Percentiles rank a stretch among this genome's conserved stretches.
phyloP scores from a whole-genome alignment of 2,888 invertebrate genomes.

The Lamellibrachia satsuma region DNA sequence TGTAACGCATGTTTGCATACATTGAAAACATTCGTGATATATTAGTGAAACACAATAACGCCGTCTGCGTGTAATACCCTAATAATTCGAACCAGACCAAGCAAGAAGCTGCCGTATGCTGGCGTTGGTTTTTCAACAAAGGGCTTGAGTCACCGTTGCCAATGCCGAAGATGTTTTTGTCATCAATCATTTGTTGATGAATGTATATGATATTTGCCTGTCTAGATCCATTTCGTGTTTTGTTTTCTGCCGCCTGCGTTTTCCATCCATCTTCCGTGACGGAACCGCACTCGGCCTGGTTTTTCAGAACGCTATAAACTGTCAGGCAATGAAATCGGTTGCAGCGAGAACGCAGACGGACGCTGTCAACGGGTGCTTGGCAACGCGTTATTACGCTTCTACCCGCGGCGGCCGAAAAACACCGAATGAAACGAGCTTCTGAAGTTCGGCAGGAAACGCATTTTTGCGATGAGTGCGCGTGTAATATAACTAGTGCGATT shows the following conservation, averaged over 20 bases:
- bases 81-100: background rate
- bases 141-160: background rate
- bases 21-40: background rate
- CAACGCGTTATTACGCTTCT: background rate
- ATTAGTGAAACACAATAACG: background rate
- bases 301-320: background rate
- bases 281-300: background rate
- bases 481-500: background rate
- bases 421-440: background rate
- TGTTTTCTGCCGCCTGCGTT: background rate
- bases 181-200: background rate
- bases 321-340: background rate
- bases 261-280: background rate
- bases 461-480: background rate
- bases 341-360: background rate
- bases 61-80: background rate
- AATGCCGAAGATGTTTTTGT: background rate
- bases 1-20: background rate
- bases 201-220: background rate
- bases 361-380: background rate
- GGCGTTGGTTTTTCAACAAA: background rate
- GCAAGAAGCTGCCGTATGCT: background rate
- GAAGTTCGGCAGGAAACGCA: background rate
- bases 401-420: background rate
- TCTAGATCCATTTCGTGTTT: background rate